Evolutionary conservation across 2,113 vertebrate genomes (phyloP).

Genomic region (Dascyllus trimaculatus): DNA sequence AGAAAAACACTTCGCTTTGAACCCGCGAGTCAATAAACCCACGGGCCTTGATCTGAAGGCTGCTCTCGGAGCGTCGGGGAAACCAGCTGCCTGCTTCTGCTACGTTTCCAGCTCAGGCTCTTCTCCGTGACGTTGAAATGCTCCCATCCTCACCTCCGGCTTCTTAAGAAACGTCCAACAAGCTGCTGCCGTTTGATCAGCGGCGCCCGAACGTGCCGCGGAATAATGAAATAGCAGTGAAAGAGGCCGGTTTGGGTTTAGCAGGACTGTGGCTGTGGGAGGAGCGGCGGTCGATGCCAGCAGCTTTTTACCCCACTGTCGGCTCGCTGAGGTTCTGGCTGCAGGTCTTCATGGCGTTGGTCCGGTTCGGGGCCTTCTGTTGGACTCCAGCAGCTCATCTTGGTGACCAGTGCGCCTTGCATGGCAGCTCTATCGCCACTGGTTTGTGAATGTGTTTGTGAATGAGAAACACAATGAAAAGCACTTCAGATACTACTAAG

Average conservation of each 20-base stretch:
- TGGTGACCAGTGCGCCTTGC: too few species aligned
- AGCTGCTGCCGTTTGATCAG: conserved; percentile 36
- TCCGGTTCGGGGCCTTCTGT: too few species aligned
- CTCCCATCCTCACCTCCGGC: neutral
- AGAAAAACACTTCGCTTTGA: too few species aligned
- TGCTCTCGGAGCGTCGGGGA: neutral
- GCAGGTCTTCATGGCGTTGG: too few species aligned
- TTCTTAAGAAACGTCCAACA: conserved; percentile 8
- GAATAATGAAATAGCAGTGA: neutral
- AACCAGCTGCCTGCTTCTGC: neutral
- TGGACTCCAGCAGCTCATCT: too few species aligned
- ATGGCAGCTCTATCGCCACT: too few species aligned
- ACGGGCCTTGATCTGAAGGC: neutral
- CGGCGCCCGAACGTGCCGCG: neutral
- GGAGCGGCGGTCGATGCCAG: neutral
- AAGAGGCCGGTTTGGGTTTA: neutral
- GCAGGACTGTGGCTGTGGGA: too few species aligned
- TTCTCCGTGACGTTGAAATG: neutral
- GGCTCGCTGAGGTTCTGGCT: too few species aligned
- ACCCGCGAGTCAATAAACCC: conserved; percentile 12
- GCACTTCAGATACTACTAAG: too few species aligned
- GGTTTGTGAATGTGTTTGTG: too few species aligned
- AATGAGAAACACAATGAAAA: too few species aligned
- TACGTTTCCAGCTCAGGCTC: conserved; percentile 18
- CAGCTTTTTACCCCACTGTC: neutral